These are phyloP conservation scores for Danio tinwini DNA, from an alignment of 2,797 vertebrate genomes.

Conservation along the genomic window DNA sequence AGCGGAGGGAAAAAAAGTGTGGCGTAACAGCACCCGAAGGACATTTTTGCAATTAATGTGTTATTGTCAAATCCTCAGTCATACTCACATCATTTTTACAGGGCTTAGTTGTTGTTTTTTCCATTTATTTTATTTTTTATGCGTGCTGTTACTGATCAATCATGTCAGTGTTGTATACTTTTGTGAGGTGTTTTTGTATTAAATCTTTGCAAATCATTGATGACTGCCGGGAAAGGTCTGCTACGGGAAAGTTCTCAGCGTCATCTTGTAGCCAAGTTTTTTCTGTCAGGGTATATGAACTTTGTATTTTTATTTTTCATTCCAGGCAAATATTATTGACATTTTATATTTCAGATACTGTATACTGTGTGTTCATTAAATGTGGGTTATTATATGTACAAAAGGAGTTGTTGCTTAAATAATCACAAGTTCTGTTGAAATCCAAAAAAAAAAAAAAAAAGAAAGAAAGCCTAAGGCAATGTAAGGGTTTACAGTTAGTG, in stretches of 20 bases:
- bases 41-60: conserved; percentile 69
- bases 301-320: conserved; percentile 65
- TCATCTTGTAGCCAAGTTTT: conserved; percentile 64
- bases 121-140: conserved; percentile 56
- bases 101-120: conserved; percentile 65
- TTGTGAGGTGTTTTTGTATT: conserved; percentile 74
- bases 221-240: conserved; percentile 59
- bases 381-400: conserved; percentile 77
- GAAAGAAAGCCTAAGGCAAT: not conserved
- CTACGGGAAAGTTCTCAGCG: too few species aligned
- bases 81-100: conserved; percentile 68
- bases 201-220: conserved; percentile 66
- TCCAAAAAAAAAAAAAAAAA: conserved; percentile 25
- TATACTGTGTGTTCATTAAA: conserved; percentile 69
- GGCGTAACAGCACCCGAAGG: conserved; percentile 67
- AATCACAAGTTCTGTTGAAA: conserved; percentile 67
- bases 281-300: conserved; percentile 63
- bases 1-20: conserved; percentile 49
- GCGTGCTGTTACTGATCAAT: conserved; percentile 71
- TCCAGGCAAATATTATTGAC: conserved; percentile 71
- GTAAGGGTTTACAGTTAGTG: conserved; percentile 23
- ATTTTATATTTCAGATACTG: conserved; percentile 74
- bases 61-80: conserved; percentile 75
- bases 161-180: conserved; percentile 79
- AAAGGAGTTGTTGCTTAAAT: conserved; percentile 74